A percentile compares a stretch with the other conserved stretches of the same genome.
Evolutionary conservation across 2,797 vertebrate genomes (phyloP).

Genomic region (Periparus ater): DNA sequence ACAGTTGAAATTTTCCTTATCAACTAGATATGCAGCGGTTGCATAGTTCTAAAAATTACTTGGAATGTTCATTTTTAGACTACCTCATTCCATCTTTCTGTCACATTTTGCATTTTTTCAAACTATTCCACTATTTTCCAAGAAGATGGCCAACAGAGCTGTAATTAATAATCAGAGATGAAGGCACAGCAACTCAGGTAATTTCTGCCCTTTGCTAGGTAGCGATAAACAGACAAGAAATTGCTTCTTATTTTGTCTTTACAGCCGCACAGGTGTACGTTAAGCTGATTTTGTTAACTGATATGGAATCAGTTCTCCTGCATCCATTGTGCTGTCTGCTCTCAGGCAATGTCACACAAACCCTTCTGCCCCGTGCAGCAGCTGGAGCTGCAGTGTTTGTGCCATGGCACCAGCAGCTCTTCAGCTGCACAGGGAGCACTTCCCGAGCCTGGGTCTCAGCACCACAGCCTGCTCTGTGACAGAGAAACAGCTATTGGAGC

Average conservation of each 20-base stretch:
- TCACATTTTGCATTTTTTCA: not conserved
- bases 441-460: not conserved
- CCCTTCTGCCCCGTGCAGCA: not conserved
- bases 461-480: accelerated
- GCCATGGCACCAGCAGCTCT: accelerated
- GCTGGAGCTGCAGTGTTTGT: not conserved
- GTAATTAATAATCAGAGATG: not conserved
- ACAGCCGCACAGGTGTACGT: not conserved
- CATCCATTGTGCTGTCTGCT: not conserved
- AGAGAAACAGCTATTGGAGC: too few species aligned
- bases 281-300: not conserved
- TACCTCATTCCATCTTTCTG: not conserved
- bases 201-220: not conserved
- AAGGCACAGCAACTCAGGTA: not conserved
- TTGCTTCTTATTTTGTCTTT: not conserved
- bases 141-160: not conserved
- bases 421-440: not conserved
- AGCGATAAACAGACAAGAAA: not conserved
- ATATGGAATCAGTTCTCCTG: not conserved
- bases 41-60: slow-evolving; percentile 22
- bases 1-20: not conserved
- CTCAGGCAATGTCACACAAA: not conserved
- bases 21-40: not conserved
- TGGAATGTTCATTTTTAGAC: slow-evolving; percentile 1
- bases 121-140: not conserved